Evolutionary conservation across 2,888 invertebrate species (phyloP), one percentile per base, ranked within the genome.

Genomic region (Zygaena filipendulae): DNA sequence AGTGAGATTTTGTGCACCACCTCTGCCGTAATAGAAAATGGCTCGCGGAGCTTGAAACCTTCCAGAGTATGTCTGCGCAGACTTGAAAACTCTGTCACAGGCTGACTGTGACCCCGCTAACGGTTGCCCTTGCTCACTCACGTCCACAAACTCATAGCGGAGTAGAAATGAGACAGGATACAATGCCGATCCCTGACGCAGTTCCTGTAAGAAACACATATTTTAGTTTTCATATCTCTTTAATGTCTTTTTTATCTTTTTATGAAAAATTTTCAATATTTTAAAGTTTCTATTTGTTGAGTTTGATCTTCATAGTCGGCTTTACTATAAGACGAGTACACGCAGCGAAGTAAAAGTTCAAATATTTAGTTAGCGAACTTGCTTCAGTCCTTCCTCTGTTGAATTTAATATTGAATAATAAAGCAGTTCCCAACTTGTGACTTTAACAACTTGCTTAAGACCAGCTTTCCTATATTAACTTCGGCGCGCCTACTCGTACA

Each of bases 61-160:
- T 9, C 88, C 87, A 8, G 82, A 79, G 48, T 79, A 79, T 3
- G 77, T 79, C 38, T 74, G 77, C 26, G 77, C 71, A 26, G 81
- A 80, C 49, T 79, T 82, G 50, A 85, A 84, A 33, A 84, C 69
- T 50, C 87, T 70, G 53, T 87, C 86, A 54, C 87, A 87, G 16
- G 85, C 83, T 46, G 84, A 86, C 40, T 77, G 75, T 16, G 84
- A 83, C 41, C 82, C 80, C 22, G 64, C 62, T 36, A 81, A 56
- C 31, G 84, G 86, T 38, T 81, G 77, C 1, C 87, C 87, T 57
- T 86, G 87, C 52, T 86, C 84, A 36, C 85, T 84, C 23, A 86
- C 82, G 59, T 91, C 91, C 11, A 92, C 89, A 54, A 92, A 92
- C 66, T 92, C 92, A 64, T 91, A 92, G 27, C 89, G 85, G 3